Conservation (phyloP, 2,888 invertebrate species). For the Drosophila phalerata region DNA sequence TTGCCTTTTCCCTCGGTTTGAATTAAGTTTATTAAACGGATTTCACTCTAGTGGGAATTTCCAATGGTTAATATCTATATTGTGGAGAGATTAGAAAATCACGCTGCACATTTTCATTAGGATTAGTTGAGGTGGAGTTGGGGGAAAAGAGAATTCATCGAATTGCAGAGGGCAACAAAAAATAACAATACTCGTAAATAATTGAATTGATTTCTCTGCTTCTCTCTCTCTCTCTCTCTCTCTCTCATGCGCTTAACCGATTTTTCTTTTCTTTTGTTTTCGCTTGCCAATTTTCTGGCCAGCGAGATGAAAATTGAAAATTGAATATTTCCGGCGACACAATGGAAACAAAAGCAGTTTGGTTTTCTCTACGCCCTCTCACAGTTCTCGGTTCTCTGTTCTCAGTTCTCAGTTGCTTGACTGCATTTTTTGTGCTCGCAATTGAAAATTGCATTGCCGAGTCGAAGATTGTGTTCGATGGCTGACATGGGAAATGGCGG, state of each 20-base stretch:
- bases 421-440: slow-evolving; percentile 25
- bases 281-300: slow-evolving; percentile 75
- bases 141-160: background rate
- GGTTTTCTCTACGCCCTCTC: background rate
- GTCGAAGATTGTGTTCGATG: slow-evolving; percentile 20
- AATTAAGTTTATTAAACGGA: slow-evolving; percentile 1
- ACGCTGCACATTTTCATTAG: slow-evolving; percentile 11
- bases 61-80: background rate
- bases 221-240: background rate
- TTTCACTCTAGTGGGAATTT: background rate
- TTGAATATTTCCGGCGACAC: slow-evolving; percentile 82
- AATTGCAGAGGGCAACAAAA: slow-evolving; percentile 26
- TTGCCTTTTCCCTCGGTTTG: slow-evolving; percentile 12
- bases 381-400: background rate
- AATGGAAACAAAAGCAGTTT: slow-evolving; percentile 49
- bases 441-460: slow-evolving; percentile 54
- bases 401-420: background rate
- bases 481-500: slow-evolving; percentile 35
- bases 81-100: slow-evolving; percentile 3
- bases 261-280: slow-evolving; percentile 64
- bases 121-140: background rate
- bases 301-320: slow-evolving; percentile 78
- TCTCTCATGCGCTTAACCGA: slow-evolving; percentile 50
- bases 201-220: slow-evolving; percentile 69
- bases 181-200: slow-evolving; percentile 51